Percentiles rank a stretch among this genome's conserved stretches.
These are phyloP conservation scores for Coccyzus lansbergi DNA, from an alignment of 2,797 vertebrate genomes.

Conservation along the genomic window DNA sequence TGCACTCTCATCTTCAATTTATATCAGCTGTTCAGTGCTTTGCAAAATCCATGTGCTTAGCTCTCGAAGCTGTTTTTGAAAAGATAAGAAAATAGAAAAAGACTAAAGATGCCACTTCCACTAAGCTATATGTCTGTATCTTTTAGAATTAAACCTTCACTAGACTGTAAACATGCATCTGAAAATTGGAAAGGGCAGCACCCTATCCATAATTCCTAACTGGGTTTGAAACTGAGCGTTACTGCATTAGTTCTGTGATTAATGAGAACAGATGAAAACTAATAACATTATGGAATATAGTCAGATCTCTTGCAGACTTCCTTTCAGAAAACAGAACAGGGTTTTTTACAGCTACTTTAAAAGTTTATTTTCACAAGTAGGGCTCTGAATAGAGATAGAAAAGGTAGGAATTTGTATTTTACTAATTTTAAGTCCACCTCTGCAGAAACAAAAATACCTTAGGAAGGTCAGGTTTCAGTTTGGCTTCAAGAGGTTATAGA, in stretches of 20 bases:
- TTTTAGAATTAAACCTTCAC: not conserved
- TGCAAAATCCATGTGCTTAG: not conserved
- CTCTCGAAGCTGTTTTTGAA: not conserved
- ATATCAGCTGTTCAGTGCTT: not conserved
- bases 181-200: not conserved
- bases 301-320: not conserved
- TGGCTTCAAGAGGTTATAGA: not conserved
- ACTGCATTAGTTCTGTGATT: not conserved
- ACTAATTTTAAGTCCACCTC: not conserved
- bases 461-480: not conserved
- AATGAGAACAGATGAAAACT: not conserved
- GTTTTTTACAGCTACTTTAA: not conserved
- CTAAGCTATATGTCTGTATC: not conserved
- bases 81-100: constrained; percentile 6
- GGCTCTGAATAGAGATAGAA: not conserved
- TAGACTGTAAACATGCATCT: not conserved
- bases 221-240: not conserved
- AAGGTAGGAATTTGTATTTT: not conserved
- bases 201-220: not conserved
- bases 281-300: not conserved
- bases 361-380: not conserved
- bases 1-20: no score
- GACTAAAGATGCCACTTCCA: not conserved
- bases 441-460: not conserved
- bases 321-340: not conserved